These are phyloP conservation scores for Hyperoplus lanceolatus DNA, from an alignment of 2,797 vertebrate genomes.

Conservation along the genomic window DNA sequence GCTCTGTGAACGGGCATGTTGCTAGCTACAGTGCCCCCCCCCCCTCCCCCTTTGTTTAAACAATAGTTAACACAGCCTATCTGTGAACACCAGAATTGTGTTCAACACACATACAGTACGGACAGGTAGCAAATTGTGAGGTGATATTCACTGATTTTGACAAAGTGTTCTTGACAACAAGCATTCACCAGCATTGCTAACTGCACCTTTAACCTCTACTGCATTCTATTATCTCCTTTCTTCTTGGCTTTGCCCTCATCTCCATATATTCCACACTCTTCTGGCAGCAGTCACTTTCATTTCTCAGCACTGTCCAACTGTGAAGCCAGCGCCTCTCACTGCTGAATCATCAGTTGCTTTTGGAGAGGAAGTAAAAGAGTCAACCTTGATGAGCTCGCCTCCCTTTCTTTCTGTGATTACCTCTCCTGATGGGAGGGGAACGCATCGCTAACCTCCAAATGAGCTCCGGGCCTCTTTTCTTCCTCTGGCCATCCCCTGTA, in stretches of 20 bases:
- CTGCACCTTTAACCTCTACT: conserved; percentile 56
- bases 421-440: conserved; percentile 60
- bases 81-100: too few species aligned
- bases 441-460: conserved; percentile 65
- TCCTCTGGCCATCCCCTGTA: conserved; percentile 21
- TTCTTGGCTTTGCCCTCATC: conserved; percentile 31
- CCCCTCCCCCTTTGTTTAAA: too few species aligned
- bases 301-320: conserved; percentile 49
- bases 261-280: conserved; percentile 40
- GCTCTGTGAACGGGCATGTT: too few species aligned
- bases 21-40: too few species aligned
- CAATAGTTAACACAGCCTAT: too few species aligned
- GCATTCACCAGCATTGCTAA: background rate
- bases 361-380: conserved; percentile 32
- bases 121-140: too few species aligned
- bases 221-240: conserved; percentile 34
- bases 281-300: conserved; percentile 58
- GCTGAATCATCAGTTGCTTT: conserved; percentile 72
- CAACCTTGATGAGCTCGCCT: conserved; percentile 55
- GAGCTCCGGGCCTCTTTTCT: conserved; percentile 38
- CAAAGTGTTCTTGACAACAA: too few species aligned
- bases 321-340: conserved; percentile 37
- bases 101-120: too few species aligned
- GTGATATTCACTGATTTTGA: too few species aligned
- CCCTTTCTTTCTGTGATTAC: conserved; percentile 65